Evolutionary conservation across 2,888 invertebrate genomes (phyloP).

Genomic region (Campoplex nolae): DNA sequence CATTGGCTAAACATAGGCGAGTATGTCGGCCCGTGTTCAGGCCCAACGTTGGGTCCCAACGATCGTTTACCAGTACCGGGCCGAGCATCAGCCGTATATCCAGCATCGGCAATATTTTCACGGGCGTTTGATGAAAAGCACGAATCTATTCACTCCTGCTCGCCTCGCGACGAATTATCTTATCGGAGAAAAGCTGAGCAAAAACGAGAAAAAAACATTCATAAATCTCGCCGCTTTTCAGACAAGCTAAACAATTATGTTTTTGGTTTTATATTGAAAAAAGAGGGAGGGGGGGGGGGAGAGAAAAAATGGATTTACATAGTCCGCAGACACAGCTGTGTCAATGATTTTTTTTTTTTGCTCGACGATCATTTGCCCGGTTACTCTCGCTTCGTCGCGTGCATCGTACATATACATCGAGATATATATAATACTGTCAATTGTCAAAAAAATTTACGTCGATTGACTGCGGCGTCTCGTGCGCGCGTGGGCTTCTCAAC

Average conservation of each 20-base stretch:
- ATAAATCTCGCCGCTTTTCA: slow-evolving; percentile 41
- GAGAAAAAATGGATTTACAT: slow-evolving; percentile 27
- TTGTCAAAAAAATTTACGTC: slow-evolving; percentile 49
- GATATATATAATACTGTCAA: slow-evolving; percentile 25
- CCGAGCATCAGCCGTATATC: too few relatives aligned
- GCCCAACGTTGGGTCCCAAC: too few relatives aligned
- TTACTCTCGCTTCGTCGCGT: slow-evolving; percentile 15
- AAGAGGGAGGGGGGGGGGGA: background rate
- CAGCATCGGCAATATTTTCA: too few relatives aligned
- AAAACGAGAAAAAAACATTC: slow-evolving; percentile 20
- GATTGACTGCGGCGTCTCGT: slow-evolving; percentile 33
- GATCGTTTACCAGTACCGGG: too few relatives aligned
- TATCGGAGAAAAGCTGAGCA: slow-evolving; percentile 31
- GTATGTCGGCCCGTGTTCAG: too few relatives aligned
- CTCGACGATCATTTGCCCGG: slow-evolving; percentile 19
- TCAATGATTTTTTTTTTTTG: slow-evolving; percentile 46
- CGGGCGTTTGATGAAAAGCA: background rate
- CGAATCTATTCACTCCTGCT: background rate
- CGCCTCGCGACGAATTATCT: slow-evolving; percentile 4
- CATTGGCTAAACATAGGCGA: too few relatives aligned
- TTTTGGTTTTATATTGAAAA: slow-evolving; percentile 1
- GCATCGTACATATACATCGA: slow-evolving; percentile 15
- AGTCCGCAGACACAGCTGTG: slow-evolving; percentile 53
- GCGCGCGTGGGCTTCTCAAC: slow-evolving; percentile 42
- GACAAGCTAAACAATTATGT: slow-evolving; percentile 35